A percentile compares a stretch with the other conserved stretches of the same genome.
Conservation (phyloP, 2,797 vertebrate species). For the Vireo griseus region DNA sequence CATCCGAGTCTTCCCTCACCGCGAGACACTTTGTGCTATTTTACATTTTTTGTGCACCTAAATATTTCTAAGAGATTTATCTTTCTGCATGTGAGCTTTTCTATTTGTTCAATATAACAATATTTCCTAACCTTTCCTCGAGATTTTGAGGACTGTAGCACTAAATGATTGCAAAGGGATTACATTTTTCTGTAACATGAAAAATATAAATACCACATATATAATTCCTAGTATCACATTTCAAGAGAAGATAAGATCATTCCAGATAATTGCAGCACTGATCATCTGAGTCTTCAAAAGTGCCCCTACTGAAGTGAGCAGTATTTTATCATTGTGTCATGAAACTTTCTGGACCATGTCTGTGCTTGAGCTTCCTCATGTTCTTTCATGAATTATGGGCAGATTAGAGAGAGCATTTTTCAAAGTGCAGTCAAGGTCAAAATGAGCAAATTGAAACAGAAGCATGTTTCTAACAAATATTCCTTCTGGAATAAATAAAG, state of each 20-base stretch:
- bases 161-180: not conserved
- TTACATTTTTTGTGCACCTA: not conserved
- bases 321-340: slow-evolving; percentile 3
- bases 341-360: not conserved
- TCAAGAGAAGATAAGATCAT: not conserved
- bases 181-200: not conserved
- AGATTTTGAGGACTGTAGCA: not conserved
- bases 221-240: not conserved
- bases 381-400: not conserved
- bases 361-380: not conserved
- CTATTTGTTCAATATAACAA: not conserved
- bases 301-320: not conserved
- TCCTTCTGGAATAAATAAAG: not conserved
- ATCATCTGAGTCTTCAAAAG: not conserved
- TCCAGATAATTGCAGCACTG: not conserved
- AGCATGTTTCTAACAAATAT: not conserved
- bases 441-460: not conserved
- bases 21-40: not conserved
- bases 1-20: too few species aligned
- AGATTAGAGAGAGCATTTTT: not conserved
- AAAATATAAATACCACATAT: not conserved
- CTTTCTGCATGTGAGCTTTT: not conserved
- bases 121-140: not conserved
- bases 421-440: not conserved
- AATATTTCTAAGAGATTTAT: not conserved